These are phyloP conservation scores for Lasioglossum figueresi DNA, from an alignment of 2,888 invertebrate species.

Conservation along the genomic window DNA sequence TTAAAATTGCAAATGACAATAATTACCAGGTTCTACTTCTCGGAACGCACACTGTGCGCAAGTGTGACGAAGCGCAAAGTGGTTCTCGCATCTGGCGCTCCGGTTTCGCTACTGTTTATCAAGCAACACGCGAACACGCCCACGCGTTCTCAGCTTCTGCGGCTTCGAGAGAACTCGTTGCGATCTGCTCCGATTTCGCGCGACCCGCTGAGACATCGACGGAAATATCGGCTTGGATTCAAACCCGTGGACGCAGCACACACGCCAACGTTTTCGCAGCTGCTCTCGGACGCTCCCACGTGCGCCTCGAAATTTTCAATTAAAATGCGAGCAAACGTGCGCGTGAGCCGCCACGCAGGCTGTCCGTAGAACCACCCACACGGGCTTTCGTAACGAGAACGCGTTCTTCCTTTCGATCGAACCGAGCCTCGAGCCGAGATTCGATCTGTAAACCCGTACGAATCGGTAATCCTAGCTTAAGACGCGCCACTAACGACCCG, in stretches of 20 bases:
- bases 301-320: slow-evolving; percentile 38
- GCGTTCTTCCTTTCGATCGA: background rate
- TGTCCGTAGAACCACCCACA: slow-evolving; percentile 33
- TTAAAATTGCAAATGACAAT: slow-evolving; percentile 1
- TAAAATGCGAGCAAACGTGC: slow-evolving; percentile 48
- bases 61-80: slow-evolving; percentile 20
- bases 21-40: background rate
- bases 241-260: background rate
- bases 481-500: background rate
- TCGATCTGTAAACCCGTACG: background rate
- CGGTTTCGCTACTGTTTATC: slow-evolving; percentile 29
- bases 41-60: background rate
- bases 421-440: background rate
- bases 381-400: slow-evolving; percentile 41
- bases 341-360: slow-evolving; percentile 3
- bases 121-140: background rate
- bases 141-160: background rate
- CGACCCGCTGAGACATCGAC: slow-evolving; percentile 34
- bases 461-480: background rate
- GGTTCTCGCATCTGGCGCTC: slow-evolving; percentile 16
- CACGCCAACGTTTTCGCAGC: slow-evolving; percentile 3
- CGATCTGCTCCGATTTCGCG: slow-evolving; percentile 15
- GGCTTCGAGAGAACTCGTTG: background rate
- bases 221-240: slow-evolving; percentile 27
- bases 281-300: slow-evolving; percentile 25